These are phyloP conservation scores for Nasua narica DNA, from an alignment of 2,797 vertebrate species.

Conservation along the genomic window DNA sequence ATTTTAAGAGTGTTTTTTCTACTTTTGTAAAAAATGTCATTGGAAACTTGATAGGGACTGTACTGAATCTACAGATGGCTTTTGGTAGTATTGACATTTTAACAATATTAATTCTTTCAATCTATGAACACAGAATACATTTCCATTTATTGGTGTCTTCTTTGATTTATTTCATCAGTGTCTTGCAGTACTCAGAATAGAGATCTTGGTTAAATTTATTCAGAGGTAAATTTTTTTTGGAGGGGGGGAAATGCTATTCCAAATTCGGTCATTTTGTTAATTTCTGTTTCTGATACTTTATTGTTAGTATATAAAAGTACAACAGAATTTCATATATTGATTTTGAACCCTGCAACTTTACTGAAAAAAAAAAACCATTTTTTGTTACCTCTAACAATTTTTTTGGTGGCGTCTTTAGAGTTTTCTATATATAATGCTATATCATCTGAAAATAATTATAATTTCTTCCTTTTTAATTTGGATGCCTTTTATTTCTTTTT, in stretches of 20 bases:
- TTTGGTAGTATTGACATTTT: background rate
- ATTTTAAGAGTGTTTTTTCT: background rate
- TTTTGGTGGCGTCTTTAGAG: background rate
- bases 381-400: background rate
- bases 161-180: background rate
- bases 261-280: background rate
- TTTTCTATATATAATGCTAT: background rate
- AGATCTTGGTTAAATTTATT: background rate
- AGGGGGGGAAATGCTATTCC: background rate
- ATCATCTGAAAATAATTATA: background rate
- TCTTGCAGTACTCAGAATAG: background rate
- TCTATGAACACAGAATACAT: background rate
- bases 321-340: background rate
- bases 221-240: background rate
- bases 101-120: background rate
- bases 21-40: background rate
- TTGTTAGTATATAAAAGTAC: background rate
- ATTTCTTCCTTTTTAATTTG: background rate
- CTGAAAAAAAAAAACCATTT: background rate
- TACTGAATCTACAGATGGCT: background rate
- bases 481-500: background rate
- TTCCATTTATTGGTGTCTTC: background rate
- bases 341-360: background rate
- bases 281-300: background rate
- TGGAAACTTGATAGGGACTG: background rate